Evolutionary conservation across 2,888 invertebrate genomes (phyloP).

Genomic region (Tetragonula carbonaria): DNA sequence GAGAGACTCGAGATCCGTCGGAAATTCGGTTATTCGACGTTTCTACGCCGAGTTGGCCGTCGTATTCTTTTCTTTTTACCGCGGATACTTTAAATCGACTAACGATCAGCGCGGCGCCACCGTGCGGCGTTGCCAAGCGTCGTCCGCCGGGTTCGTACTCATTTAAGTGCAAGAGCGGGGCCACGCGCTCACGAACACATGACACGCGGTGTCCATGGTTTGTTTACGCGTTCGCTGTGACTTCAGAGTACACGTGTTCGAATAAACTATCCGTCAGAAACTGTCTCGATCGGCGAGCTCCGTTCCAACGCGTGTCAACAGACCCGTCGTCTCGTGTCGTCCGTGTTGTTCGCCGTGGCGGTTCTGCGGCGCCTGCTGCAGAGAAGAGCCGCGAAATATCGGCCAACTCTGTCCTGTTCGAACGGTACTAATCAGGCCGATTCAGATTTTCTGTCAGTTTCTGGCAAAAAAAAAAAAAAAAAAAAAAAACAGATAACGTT

Average conservation of each 20-base stretch:
- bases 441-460: background rate
- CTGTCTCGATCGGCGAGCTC: background rate
- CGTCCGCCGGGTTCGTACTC: slow-evolving; percentile 11
- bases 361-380: background rate
- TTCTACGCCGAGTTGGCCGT: slow-evolving; percentile 65
- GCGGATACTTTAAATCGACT: slow-evolving; percentile 82
- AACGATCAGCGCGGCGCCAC: slow-evolving; percentile 80
- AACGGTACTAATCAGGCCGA: slow-evolving; percentile 48
- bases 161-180: slow-evolving; percentile 22
- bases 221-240: slow-evolving; percentile 61
- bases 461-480: no score
- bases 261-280: slow-evolving; percentile 44
- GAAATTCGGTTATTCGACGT: slow-evolving; percentile 43
- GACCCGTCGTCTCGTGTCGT: background rate
- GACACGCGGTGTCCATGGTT: slow-evolving; percentile 55
- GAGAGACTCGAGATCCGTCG: slow-evolving; percentile 6
- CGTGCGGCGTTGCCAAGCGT: slow-evolving; percentile 76
- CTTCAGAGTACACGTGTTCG: slow-evolving; percentile 57
- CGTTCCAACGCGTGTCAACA: background rate
- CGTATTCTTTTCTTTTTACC: slow-evolving; percentile 82
- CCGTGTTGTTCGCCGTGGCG: background rate
- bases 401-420: slow-evolving; percentile 17
- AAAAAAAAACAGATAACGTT: no score
- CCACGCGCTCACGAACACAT: slow-evolving; percentile 49
- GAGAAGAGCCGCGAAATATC: slow-evolving; percentile 15